Evolutionary conservation across 2,113 vertebrate species (phyloP).

Genomic region (Phoxinus phoxinus): DNA sequence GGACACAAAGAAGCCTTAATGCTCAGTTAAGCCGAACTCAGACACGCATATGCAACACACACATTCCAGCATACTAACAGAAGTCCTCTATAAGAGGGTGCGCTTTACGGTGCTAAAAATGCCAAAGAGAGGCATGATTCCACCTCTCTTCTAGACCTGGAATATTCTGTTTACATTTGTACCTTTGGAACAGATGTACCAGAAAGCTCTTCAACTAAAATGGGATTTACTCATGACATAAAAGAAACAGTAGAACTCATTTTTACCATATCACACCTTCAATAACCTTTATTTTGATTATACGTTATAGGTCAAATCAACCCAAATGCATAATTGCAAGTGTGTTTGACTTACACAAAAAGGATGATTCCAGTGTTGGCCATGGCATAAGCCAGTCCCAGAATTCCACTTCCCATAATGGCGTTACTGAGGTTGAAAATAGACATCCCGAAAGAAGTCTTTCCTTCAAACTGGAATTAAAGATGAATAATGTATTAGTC

Average conservation of each 20-base stretch:
- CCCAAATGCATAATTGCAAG: slow-evolving; percentile 26
- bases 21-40: neutral
- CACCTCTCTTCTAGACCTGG: neutral
- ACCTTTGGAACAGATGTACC: neutral
- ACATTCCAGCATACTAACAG: neutral
- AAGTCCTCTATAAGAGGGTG: neutral
- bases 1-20: slow-evolving; percentile 17
- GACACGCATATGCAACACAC: neutral
- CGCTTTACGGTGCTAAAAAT: neutral
- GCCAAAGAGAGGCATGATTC: neutral
- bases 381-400: slow-evolving; percentile 85
- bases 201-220: neutral
- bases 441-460: slow-evolving; percentile 86
- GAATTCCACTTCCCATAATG: slow-evolving; percentile 87
- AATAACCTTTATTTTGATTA: neutral
- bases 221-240: neutral
- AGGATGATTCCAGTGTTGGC: slow-evolving; percentile 83
- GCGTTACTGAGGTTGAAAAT: slow-evolving; percentile 88
- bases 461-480: slow-evolving; percentile 79
- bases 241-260: neutral
- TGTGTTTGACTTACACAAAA: slow-evolving; percentile 80
- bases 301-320: neutral
- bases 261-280: neutral
- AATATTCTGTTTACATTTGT: neutral
- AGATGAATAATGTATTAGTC: neutral